Evolutionary conservation across 2,797 vertebrate genomes (phyloP), one percentile per base, ranked within the genome.

Genomic region (Pagetopsis macropterus): DNA sequence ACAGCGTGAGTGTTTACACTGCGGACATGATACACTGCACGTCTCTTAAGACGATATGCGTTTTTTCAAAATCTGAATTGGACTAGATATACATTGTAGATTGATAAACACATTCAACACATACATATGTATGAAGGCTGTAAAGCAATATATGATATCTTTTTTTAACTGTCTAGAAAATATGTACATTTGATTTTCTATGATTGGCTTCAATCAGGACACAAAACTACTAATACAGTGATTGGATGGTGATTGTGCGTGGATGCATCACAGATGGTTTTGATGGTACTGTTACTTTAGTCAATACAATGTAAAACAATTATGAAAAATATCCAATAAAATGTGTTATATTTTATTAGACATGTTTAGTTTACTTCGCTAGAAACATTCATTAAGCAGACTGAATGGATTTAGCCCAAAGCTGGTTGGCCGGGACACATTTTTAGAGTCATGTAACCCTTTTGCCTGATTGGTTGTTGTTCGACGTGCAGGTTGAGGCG

Each of bases 1-100:
- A 78, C 70, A 31, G 52, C 31, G 12, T 83, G 80, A 89, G 72
- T 83, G 70, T 86, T 88, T 87, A 79, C 71, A 69, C 73, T 59
- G 49, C 12, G 44, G 62, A 71, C 54, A 62, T 61, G 72, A 79
- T 58, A 65, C 14, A 50, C 16, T 19, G 64, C 7, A 16, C 1
- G 9, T 71, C 62, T 72, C 40, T 68, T n/a, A 55, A 4, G 40
- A 19, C 54, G 76, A 79, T 23, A n/a, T 59, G 27, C 43, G 69
- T 65, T 72, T 78, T 84, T 37, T 27, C 62, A 8, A 75, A 61
- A 56, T 76, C 68, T 70, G 65, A 81, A 61, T 50, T 62, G 43
- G 67, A 65, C 56, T 58, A 45, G 48, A 75, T 76, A 65, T 23
- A 33, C 12, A 68, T 16, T 56, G 33, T 31, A 14, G 64, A 69